Conservation (phyloP, 2,888 invertebrate genomes). For the Papilio demoleus region DNA sequence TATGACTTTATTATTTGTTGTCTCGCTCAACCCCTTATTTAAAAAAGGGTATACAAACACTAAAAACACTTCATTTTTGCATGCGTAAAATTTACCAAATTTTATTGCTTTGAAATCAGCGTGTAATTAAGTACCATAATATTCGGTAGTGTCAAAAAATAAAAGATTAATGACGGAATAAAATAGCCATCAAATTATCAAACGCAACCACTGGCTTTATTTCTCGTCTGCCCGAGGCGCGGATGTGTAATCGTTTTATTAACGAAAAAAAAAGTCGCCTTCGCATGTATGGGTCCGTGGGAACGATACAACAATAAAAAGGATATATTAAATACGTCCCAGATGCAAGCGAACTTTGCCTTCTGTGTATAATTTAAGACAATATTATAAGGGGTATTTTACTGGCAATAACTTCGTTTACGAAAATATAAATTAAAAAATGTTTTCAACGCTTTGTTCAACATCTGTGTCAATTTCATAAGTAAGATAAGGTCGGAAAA, state of each 20-base stretch:
- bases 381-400: neutral
- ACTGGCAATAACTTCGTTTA: too few species aligned
- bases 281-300: constrained; percentile 74
- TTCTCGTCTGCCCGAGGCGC: constrained; percentile 70
- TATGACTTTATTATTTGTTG: too few species aligned
- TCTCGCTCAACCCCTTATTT: too few species aligned
- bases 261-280: constrained; percentile 59
- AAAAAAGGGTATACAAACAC: neutral
- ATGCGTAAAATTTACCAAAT: neutral
- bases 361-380: constrained; percentile 12
- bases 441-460: too few species aligned
- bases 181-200: constrained; percentile 72
- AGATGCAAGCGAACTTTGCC: constrained; percentile 33
- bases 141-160: constrained; percentile 65
- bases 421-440: too few species aligned
- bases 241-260: constrained; percentile 60
- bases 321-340: constrained; percentile 58
- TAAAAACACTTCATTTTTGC: neutral
- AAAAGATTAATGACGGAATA: constrained; percentile 70
- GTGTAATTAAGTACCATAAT: constrained; percentile 53
- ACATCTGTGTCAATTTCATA: too few species aligned
- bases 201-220: constrained; percentile 67
- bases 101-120: neutral
- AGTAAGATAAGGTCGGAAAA: too few species aligned
- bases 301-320: constrained; percentile 70